These are phyloP conservation scores for Hemicentrotus pulcherrimus DNA, from an alignment of 35 echinoderm and acorn worm genomes.

Conservation along the genomic window DNA sequence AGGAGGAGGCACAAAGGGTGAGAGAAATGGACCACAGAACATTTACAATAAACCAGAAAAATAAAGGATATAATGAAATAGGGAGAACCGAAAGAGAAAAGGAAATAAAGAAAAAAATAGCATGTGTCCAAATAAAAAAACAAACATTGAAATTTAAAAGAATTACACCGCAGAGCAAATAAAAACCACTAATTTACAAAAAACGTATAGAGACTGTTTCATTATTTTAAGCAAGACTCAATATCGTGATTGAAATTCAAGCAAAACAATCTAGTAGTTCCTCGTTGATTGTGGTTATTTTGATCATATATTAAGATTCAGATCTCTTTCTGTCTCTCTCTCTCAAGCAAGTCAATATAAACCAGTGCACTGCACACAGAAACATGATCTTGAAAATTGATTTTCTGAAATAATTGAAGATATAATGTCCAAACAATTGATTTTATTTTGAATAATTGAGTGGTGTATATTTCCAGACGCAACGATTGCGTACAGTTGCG, in stretches of 20 bases:
- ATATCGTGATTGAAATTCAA: background rate
- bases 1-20: background rate
- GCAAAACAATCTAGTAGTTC: background rate
- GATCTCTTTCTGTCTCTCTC: background rate
- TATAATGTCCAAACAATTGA: conserved; percentile 8
- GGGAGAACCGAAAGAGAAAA: too few relatives aligned
- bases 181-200: too few relatives aligned
- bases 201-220: background rate
- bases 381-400: background rate
- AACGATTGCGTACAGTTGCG: background rate
- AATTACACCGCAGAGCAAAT: too few relatives aligned
- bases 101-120: too few relatives aligned
- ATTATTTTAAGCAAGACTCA: background rate
- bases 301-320: background rate
- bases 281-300: background rate
- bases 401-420: conserved; percentile 35
- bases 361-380: background rate
- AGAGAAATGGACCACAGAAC: background rate
- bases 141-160: too few relatives aligned
- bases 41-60: background rate
- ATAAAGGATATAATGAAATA: too few relatives aligned
- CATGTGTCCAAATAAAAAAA: too few relatives aligned
- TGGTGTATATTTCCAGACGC: background rate
- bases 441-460: conserved; percentile 14
- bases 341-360: conserved; percentile 7